A percentile compares a stretch with the other conserved stretches of the same genome.
These are phyloP conservation scores for Gadopsis bispinosus DNA, from an alignment of 2,797 vertebrate species.

Conservation along the genomic window DNA sequence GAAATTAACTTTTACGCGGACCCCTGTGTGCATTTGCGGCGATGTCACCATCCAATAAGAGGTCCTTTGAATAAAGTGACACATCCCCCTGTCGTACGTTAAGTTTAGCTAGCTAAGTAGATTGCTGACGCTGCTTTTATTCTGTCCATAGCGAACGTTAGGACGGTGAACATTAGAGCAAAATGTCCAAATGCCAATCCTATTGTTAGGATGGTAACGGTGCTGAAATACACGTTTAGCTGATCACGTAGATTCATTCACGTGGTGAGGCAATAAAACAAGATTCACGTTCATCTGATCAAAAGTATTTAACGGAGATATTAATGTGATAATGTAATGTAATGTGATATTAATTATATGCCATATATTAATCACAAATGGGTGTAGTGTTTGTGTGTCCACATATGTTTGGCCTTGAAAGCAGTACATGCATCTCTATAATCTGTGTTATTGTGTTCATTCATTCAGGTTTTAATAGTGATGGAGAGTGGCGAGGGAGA, in stretches of 20 bases:
- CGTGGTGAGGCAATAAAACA: neutral
- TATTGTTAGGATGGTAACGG: neutral
- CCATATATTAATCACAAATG: neutral
- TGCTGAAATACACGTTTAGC: neutral
- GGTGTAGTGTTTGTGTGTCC: neutral
- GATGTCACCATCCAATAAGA: neutral
- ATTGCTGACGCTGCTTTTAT: neutral
- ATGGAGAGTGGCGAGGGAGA: constrained; percentile 63
- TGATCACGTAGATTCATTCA: neutral
- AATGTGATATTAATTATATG: neutral
- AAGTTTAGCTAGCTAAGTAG: neutral
- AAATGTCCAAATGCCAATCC: neutral
- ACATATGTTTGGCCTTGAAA: neutral
- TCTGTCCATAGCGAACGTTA: neutral
- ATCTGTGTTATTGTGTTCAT: constrained; percentile 7
- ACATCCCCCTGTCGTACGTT: rapidly evolving
- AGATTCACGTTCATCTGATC: neutral
- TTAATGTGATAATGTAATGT: too few relatives aligned
- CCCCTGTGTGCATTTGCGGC: constrained; percentile 8
- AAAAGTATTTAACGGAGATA: neutral
- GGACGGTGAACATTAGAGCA: neutral
- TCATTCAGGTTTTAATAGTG: constrained; percentile 39
- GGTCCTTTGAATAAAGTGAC: neutral
- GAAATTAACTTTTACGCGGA: neutral
- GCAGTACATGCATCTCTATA: neutral